phyloP scores from a whole-genome alignment of 2,113 vertebrate genomes.

The Prionailurus viverrinus region DNA sequence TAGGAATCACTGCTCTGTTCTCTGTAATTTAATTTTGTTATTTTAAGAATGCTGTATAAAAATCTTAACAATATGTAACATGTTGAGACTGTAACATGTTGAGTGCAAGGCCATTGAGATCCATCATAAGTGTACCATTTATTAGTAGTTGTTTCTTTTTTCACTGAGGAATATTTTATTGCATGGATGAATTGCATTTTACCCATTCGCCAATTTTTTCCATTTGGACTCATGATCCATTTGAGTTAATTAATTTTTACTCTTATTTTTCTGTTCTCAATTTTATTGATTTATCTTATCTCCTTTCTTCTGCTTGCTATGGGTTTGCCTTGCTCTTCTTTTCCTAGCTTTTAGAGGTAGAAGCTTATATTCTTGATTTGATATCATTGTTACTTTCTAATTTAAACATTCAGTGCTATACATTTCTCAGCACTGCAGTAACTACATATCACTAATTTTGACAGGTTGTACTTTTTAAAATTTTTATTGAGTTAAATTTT shows the following conservation, averaged over 20 bases:
- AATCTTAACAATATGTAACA: too few relatives aligned
- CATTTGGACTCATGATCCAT: background rate
- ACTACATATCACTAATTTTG: background rate
- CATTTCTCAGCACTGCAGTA: background rate
- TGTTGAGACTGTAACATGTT: background rate
- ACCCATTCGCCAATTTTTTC: background rate
- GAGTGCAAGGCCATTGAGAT: background rate
- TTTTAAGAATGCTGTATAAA: background rate
- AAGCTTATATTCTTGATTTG: background rate
- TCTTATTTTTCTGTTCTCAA: background rate
- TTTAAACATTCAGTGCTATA: background rate
- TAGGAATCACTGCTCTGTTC: background rate
- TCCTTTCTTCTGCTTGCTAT: background rate
- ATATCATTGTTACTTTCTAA: background rate
- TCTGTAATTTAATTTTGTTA: background rate
- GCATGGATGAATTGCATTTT: background rate
- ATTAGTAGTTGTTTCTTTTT: background rate
- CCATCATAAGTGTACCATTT: background rate
- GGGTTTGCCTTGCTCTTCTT: background rate
- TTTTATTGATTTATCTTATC: background rate
- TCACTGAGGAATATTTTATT: background rate
- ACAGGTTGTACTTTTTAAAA: background rate
- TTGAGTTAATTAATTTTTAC: background rate
- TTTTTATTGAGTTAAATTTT: background rate
- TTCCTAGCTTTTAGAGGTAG: background rate